Percentiles rank a stretch among this genome's conserved stretches.
phyloP scores from a whole-genome alignment of 2,888 invertebrate genomes.

The Eupithecia subfuscata region DNA sequence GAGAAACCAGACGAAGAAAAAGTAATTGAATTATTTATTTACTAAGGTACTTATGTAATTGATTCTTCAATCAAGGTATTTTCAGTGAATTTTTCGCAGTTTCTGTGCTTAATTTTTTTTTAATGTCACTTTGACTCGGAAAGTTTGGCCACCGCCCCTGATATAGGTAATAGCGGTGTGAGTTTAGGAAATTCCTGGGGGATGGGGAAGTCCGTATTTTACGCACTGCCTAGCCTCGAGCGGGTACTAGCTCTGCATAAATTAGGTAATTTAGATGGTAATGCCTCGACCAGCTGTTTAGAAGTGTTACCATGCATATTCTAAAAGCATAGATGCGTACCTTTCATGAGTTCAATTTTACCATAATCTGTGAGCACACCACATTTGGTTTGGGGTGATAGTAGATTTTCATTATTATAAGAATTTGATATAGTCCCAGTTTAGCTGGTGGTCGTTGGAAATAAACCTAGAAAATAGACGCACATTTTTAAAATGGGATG shows the following conservation, averaged over 20 bases:
- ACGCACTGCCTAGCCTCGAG: constrained; percentile 37
- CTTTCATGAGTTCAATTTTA: constrained; percentile 14
- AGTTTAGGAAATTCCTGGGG: constrained; percentile 34
- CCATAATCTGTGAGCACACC: not conserved
- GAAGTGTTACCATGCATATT: constrained; percentile 47
- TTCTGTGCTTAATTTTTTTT: no score
- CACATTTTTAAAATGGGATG: not conserved
- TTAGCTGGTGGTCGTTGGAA: not conserved
- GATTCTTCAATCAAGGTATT: no score
- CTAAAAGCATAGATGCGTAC: constrained; percentile 37
- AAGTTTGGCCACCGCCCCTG: no score
- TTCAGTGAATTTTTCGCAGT: no score
- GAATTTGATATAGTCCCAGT: not conserved
- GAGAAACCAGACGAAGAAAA: no score
- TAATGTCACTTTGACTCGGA: no score
- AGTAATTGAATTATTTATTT: no score
- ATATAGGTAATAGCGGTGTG: constrained; percentile 18
- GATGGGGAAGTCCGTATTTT: constrained; percentile 43
- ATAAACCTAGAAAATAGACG: not conserved
- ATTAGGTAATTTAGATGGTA: constrained; percentile 50
- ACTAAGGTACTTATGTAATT: no score
- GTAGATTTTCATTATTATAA: not conserved
- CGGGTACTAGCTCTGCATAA: constrained; percentile 44
- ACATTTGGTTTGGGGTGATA: not conserved
- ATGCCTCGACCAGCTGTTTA: constrained; percentile 48